Evolutionary conservation across 2,113 vertebrate genomes (phyloP).

Genomic region (Aegithalos caudatus): DNA sequence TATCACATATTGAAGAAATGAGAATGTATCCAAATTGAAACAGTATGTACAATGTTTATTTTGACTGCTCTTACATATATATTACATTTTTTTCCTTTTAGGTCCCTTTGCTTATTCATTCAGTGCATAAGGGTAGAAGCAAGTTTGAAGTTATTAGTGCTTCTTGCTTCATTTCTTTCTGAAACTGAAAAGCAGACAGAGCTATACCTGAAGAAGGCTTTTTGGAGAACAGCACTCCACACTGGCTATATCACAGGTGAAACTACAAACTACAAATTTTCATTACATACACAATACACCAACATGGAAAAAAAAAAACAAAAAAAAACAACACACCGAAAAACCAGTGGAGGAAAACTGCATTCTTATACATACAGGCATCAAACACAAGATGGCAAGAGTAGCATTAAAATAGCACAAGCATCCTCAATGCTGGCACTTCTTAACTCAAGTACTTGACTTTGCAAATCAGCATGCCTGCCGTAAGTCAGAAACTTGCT

Average conservation of each 20-base stretch:
- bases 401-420: background rate
- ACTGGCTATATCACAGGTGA: background rate
- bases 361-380: background rate
- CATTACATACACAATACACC: background rate
- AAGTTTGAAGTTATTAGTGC: background rate
- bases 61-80: background rate
- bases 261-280: background rate
- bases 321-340: background rate
- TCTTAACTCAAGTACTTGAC: background rate
- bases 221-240: background rate
- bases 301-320: background rate
- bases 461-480: background rate
- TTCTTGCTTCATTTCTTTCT: background rate
- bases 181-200: background rate
- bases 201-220: background rate
- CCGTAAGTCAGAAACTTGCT: background rate
- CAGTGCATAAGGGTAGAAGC: background rate
- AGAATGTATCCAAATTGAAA: background rate
- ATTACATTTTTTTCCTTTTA: background rate
- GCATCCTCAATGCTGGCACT: background rate
- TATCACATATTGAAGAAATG: background rate
- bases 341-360: background rate
- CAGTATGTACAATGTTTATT: background rate
- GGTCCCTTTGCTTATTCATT: background rate
- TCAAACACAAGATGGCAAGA: background rate